Evolutionary conservation across 2,888 invertebrate genomes (phyloP), one percentile per base, ranked within the genome.

Genomic region (Gibbula magus): DNA sequence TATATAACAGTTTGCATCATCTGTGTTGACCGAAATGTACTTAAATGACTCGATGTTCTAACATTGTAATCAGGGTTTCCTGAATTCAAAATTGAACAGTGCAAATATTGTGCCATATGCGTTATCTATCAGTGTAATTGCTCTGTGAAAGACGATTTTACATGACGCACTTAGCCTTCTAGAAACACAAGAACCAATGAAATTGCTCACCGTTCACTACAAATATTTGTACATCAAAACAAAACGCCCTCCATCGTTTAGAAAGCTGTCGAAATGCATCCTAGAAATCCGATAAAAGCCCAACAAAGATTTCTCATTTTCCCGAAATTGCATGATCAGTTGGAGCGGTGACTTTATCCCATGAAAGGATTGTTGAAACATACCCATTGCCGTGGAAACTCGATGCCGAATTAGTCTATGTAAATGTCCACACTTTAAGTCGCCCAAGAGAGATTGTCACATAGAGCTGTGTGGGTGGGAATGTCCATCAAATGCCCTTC

Each of bases 151-250:
- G 67, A 20, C 20, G 18, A 20, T 35, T 10, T n/a, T 32, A 70
- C 61, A 39, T 35, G 35, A 32, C 35, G 70, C 70, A 70, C 39
- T 70, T 20, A 20, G 35, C 20, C 39, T 35, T 18, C 20, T n/a
- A n/a, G 70, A 70, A 39, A 70, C 39, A 70, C 70, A 70, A 70
- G 70, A 39, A 16, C 35, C 35, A 35, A 18, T 70, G 70, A 70
- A 70, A 70, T 70, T 39, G 18, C 70, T 67, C 67, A 20, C n/a
- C 29, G 20, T 25, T 35, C 39, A 70, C n/a, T 39, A 32, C 70
- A 70, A 70, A 70, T 70, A 70, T 70, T 70, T 70, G 70, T 70
- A 70, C 35, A 39, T 70, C 70, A 70, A 70, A 70, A 70, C 70
- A 70, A 70, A 70, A 70, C 70, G 70, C 70, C 70, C 35, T 35